Evolutionary conservation across 2,797 vertebrate species (phyloP).

Genomic region (Diglossa cyanea): DNA sequence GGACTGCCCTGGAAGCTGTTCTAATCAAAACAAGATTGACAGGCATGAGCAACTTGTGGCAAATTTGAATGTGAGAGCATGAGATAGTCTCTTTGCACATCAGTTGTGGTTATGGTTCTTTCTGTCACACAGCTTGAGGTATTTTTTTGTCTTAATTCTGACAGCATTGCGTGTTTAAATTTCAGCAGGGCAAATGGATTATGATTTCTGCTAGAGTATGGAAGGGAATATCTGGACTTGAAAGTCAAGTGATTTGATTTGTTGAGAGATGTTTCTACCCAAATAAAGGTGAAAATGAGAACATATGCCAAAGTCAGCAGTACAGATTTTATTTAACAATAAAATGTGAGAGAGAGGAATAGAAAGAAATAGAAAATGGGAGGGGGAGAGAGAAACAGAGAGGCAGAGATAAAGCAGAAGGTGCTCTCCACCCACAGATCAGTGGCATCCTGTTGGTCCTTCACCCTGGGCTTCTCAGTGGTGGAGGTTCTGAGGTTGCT

Average conservation of each 20-base stretch:
- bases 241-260: not conserved
- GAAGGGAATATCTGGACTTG: not conserved
- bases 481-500: accelerated
- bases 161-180: not conserved
- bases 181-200: not conserved
- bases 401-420: not conserved
- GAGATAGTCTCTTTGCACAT: not conserved
- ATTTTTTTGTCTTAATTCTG: not conserved
- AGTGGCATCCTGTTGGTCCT: not conserved
- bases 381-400: not conserved
- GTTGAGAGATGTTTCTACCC: not conserved
- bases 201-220: not conserved
- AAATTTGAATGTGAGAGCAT: not conserved
- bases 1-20: not conserved
- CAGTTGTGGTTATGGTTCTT: not conserved
- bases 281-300: not conserved
- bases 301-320: not conserved
- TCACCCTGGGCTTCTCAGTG: not conserved
- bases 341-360: not conserved
- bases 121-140: not conserved
- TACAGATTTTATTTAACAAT: not conserved
- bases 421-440: accelerated
- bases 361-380: not conserved
- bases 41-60: not conserved
- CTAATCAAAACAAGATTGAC: not conserved